Evolutionary conservation across 2,888 invertebrate species (phyloP), one percentile per base, ranked within the genome.

Genomic region (Pyrrhosoma nymphula): DNA sequence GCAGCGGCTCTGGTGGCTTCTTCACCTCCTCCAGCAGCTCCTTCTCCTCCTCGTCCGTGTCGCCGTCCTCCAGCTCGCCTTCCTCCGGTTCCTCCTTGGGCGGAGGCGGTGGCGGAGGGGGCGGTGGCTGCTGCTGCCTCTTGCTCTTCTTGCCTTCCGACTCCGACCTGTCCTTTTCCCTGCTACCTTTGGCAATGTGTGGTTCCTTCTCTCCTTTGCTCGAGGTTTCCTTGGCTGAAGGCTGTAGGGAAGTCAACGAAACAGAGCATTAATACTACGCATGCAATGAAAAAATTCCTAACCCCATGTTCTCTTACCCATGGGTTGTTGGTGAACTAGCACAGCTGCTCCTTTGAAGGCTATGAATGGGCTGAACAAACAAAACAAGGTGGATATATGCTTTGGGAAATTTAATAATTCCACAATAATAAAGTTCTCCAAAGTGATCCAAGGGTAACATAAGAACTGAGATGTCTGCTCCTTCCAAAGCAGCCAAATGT

Each of bases 1-100:
- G 97, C 95, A 98, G 97, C 23, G 97, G 97, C 90, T 96, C 96
- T 30, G 96, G 82, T 12, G 91, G 95, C 18, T 63, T 90, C 69
- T 89, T 69, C 23, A 89, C 89, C 55, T 56, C 90, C 23, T 47
- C 90, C 6, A 91, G 75, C 18, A 63, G 89, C 47, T 56, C 63
- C 89, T 90, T 90, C 30, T 90, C 89, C 88, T 89, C 95, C n/a
- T 95, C 95, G 30, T 90, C 89, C 23, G 95, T 90, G 56, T 95
- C 91, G 18, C 90, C 75, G 10, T 95, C 95, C 47, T 95, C 95
- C 69, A 93, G n/a, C 69, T 93, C 93, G 16, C 93, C 93, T 26
- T 93, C 93, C 75, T 93, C 93, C 0, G 93, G 93, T 18, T 93
- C 93, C 69, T 93, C 93, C 93, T 93, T 93, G 35, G 93, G 93